Evolutionary conservation across 2,797 vertebrate genomes (phyloP).

Genomic region (Eulemur albifrons): DNA sequence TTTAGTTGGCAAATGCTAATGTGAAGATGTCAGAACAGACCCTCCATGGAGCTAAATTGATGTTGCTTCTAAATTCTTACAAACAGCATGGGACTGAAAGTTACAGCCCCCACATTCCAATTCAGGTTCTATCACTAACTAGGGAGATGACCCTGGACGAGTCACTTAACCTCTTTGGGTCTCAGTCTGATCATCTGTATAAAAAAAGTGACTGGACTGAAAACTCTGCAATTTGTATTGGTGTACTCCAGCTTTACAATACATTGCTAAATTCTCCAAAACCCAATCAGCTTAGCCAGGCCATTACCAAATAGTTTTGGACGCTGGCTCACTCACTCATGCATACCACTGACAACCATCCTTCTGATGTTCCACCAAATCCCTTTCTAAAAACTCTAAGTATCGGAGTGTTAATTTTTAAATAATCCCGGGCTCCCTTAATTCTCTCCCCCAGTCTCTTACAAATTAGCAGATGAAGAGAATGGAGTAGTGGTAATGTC

Average conservation of each 20-base stretch:
- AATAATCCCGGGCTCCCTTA: constrained; percentile 65
- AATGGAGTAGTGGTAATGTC: constrained; percentile 62
- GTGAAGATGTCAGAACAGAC: neutral
- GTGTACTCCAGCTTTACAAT: neutral
- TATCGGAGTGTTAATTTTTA: constrained; percentile 73
- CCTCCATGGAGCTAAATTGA: neutral
- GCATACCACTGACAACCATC: neutral
- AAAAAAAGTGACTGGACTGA: neutral
- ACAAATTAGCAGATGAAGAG: constrained; percentile 73
- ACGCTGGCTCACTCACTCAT: neutral
- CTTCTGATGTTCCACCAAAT: constrained; percentile 41
- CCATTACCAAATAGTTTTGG: constrained; percentile 39
- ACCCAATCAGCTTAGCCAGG: neutral
- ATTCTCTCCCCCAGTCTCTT: constrained; percentile 53
- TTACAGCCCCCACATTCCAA: neutral
- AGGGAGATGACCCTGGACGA: neutral
- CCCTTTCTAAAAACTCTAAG: constrained; percentile 34
- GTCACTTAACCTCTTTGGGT: neutral
- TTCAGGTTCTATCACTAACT: neutral
- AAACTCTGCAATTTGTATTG: neutral
- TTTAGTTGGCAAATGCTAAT: neutral
- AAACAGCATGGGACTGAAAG: neutral
- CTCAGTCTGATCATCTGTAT: neutral
- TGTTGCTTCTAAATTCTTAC: neutral
- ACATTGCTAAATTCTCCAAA: constrained; percentile 22